Evolutionary conservation across 2,797 vertebrate species (phyloP).

Genomic region (Sarcoramphus papa): DNA sequence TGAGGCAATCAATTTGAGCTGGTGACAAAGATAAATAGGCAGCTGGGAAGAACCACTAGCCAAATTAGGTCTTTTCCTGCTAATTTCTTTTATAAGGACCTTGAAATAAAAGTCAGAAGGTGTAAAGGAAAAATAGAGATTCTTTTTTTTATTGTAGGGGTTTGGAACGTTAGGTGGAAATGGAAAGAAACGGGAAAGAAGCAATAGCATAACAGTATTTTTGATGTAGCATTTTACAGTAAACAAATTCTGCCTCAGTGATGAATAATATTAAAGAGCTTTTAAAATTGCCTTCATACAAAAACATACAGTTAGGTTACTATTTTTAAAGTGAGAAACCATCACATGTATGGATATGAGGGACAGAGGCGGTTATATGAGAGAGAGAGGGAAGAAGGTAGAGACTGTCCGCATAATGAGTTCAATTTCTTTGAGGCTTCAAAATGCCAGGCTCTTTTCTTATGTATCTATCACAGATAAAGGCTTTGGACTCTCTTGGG

Average conservation of each 20-base stretch:
- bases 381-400: not conserved
- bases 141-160: not conserved
- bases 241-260: not conserved
- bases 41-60: not conserved
- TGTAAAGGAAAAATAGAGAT: not conserved
- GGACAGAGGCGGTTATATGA: not conserved
- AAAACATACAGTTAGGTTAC: not conserved
- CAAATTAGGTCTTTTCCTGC: not conserved
- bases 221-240: not conserved
- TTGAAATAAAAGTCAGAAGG: not conserved
- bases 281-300: not conserved
- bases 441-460: slow-evolving; percentile 12
- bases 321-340: not conserved
- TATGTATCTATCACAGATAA: not conserved
- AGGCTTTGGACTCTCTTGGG: not conserved
- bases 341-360: not conserved
- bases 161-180: not conserved
- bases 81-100: not conserved
- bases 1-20: slow-evolving; percentile 13
- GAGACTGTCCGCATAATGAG: not conserved
- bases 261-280: not conserved
- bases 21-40: slow-evolving; percentile 21
- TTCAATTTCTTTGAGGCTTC: slow-evolving; percentile 6
- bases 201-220: not conserved
- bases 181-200: not conserved